These are phyloP conservation scores for Lytechinus pictus DNA, from an alignment of 35 echinoderm and acorn worm species.

Conservation along the genomic window DNA sequence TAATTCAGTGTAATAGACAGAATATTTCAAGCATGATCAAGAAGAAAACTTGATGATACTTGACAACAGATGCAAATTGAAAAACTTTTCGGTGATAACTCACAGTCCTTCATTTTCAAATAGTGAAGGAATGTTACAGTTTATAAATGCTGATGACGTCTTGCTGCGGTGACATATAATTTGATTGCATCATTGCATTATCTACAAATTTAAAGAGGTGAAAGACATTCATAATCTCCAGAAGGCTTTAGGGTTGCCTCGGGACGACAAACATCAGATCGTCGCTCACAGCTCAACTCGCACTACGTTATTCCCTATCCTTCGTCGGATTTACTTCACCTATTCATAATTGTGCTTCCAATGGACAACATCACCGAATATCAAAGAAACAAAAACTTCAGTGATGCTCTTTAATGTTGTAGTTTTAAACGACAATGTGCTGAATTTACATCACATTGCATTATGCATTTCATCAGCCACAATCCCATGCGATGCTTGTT, in stretches of 20 bases:
- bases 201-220: background rate
- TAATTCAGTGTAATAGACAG: background rate
- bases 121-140: background rate
- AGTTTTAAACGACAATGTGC: background rate
- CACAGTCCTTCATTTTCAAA: background rate
- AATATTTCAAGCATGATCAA: background rate
- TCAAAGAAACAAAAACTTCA: background rate
- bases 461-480: background rate
- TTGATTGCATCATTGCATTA: background rate
- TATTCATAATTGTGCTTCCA: background rate
- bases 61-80: background rate
- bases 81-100: background rate
- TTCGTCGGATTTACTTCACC: background rate
- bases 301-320: background rate
- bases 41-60: background rate
- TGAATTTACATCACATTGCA: background rate
- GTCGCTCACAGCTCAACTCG: background rate
- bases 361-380: background rate
- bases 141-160: background rate
- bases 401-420: background rate
- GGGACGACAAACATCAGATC: background rate
- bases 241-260: background rate
- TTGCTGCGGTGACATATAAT: background rate
- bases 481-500: background rate
- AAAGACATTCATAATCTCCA: background rate